A percentile compares a stretch with the other conserved stretches of the same genome.
These are phyloP conservation scores for Podilymbus podiceps DNA, from an alignment of 2,113 vertebrate species.

Conservation along the genomic window DNA sequence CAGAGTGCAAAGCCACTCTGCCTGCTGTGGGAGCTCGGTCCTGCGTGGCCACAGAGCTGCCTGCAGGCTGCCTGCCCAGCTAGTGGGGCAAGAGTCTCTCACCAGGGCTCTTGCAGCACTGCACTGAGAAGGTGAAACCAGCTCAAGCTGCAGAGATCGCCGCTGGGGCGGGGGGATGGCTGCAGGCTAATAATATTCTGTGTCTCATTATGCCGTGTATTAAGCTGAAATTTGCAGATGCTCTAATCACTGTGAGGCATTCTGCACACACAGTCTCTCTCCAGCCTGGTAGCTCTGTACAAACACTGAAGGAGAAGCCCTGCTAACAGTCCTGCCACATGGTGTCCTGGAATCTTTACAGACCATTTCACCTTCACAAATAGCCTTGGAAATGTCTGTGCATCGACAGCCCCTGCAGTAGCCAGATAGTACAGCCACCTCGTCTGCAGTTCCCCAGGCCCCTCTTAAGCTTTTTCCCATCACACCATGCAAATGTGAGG, in stretches of 20 bases:
- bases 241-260: conserved; percentile 46
- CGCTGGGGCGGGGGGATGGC: conserved; percentile 33
- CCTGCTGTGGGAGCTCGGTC: background rate
- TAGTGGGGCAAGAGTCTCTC: background rate
- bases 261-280: conserved; percentile 26
- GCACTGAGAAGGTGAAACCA: background rate
- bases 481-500: conserved; percentile 26
- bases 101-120: background rate
- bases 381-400: conserved; percentile 71
- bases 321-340: conserved; percentile 41
- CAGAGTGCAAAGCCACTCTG: background rate
- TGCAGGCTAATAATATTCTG: conserved; percentile 55
- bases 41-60: background rate
- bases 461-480: conserved; percentile 51
- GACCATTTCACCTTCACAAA: conserved; percentile 73
- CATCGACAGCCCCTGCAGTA: conserved; percentile 54
- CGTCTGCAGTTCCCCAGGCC: conserved; percentile 53
- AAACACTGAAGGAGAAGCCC: conserved; percentile 53
- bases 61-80: background rate
- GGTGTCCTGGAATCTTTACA: conserved; percentile 60
- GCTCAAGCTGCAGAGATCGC: conserved; percentile 6
- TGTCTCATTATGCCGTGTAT: conserved; percentile 56
- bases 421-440: conserved; percentile 37
- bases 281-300: conserved; percentile 25
- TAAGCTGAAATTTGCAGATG: conserved; percentile 65